Conservation (phyloP, 2,113 vertebrate genomes). For the Podarcis raffonei region DNA sequence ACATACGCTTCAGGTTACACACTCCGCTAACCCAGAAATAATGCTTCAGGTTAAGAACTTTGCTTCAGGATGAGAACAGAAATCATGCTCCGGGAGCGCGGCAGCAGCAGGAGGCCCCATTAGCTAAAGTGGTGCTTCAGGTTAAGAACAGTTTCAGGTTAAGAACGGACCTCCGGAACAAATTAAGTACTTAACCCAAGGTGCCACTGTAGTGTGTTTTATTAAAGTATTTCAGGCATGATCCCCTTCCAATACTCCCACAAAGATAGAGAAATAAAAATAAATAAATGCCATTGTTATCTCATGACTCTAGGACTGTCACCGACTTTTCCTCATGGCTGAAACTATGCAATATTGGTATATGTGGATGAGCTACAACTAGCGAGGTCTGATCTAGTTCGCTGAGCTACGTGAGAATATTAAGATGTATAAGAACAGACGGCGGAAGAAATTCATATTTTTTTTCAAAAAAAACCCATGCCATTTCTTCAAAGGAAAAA, state of each 20-base stretch:
- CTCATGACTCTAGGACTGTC: conserved; percentile 51
- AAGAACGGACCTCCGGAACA: too few species aligned
- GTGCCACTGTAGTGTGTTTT: conserved; percentile 21
- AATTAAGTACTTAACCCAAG: too few species aligned
- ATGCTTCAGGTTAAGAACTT: too few species aligned
- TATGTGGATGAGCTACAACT: conserved; percentile 50
- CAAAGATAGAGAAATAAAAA: conserved; percentile 42
- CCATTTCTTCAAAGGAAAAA: conserved; percentile 49
- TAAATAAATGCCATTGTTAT: conserved; percentile 56
- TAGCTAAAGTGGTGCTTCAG: too few species aligned
- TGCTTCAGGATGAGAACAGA: too few species aligned
- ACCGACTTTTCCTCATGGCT: conserved; percentile 36
- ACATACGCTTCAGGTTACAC: too few species aligned
- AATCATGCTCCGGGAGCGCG: too few species aligned
- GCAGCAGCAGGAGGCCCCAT: too few species aligned
- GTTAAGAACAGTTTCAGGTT: too few species aligned
- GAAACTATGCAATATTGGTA: conserved; percentile 41
- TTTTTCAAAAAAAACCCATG: conserved; percentile 46
- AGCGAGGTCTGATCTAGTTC: conserved; percentile 31
- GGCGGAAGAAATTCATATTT: conserved; percentile 40
- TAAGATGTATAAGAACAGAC: conserved; percentile 50
- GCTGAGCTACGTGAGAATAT: conserved; percentile 32
- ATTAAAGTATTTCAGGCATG: conserved; percentile 28
- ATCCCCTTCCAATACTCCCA: conserved; percentile 31
- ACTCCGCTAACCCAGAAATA: too few species aligned